Conservation (phyloP, 2,888 invertebrate genomes). For the Drosophila leonis region DNA sequence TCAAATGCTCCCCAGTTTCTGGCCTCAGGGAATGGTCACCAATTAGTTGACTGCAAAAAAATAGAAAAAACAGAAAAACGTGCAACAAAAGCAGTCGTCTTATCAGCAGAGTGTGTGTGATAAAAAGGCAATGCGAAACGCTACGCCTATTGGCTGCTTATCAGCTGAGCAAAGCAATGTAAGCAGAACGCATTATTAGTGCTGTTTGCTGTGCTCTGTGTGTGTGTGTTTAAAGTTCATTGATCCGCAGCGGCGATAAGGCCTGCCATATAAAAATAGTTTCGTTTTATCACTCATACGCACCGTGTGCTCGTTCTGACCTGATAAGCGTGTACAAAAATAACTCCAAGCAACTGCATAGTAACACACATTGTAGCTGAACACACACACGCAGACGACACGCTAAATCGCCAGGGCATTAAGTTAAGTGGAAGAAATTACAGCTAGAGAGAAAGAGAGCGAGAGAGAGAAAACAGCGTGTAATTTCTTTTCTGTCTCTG, state of each 20-base stretch:
- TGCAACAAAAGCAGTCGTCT: constrained; percentile 37
- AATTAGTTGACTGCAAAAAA: constrained; percentile 62
- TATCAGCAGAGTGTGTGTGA: constrained; percentile 29
- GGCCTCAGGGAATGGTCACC: constrained; percentile 42
- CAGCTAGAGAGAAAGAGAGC: constrained; percentile 57
- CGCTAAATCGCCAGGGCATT: constrained; percentile 80
- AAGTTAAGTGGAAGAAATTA: constrained; percentile 85
- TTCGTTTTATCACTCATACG: constrained; percentile 60
- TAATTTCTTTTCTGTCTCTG: constrained; percentile 62
- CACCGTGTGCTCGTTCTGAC: constrained; percentile 39
- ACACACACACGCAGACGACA: constrained; percentile 16
- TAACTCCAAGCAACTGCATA: constrained; percentile 25
- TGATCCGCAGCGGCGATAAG: constrained; percentile 73
- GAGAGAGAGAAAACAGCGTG: constrained; percentile 53
- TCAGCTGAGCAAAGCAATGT: constrained; percentile 49
- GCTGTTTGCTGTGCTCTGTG: constrained; percentile 11
- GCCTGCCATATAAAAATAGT: constrained; percentile 51
- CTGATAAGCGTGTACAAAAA: constrained; percentile 27
- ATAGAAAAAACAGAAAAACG: constrained; percentile 12
- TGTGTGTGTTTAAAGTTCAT: constrained; percentile 67
- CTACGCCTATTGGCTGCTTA: constrained; percentile 58
- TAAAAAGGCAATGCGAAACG: constrained; percentile 50
- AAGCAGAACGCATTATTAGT: constrained; percentile 48
- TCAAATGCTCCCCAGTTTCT: constrained; percentile 59
- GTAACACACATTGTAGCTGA: constrained; percentile 32